phyloP scores from a whole-genome alignment of 2,113 vertebrate species.

The Marmota flaviventris region DNA sequence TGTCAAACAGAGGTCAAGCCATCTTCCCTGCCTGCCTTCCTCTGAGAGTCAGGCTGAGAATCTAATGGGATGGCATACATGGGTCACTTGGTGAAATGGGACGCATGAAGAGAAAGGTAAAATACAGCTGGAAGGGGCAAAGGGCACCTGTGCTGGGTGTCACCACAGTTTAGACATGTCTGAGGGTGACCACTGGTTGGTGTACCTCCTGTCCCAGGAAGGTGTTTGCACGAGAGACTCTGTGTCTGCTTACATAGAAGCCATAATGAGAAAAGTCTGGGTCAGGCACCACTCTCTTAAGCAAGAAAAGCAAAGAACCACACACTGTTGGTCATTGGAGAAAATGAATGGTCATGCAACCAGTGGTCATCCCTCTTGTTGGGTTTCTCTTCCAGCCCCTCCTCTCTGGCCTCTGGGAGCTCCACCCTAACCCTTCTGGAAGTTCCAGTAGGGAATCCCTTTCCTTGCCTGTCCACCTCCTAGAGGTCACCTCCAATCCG shows the following conservation, averaged over 20 bases:
- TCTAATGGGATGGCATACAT: background rate
- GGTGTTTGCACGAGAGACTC: background rate
- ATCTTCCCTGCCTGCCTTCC: background rate
- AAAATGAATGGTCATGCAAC: background rate
- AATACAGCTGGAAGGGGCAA: accelerated
- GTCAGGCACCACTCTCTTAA: background rate
- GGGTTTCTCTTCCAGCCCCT: background rate
- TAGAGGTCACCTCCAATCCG: background rate
- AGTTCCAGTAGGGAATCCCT: background rate
- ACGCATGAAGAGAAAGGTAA: background rate
- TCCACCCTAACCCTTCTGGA: background rate
- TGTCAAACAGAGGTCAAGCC: background rate
- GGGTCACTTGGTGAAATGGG: background rate
- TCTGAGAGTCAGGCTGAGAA: background rate
- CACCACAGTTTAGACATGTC: background rate
- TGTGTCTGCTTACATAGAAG: background rate
- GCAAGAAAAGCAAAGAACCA: background rate
- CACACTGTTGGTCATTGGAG: background rate
- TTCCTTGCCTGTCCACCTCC: background rate
- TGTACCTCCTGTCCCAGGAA: background rate
- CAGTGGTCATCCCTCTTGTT: background rate
- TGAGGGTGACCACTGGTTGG: background rate
- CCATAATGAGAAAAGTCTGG: background rate
- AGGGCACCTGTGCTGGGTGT: background rate
- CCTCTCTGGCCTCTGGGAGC: background rate